Evolutionary conservation across 2,113 vertebrate species (phyloP), one percentile per base, ranked within the genome.

Genomic region (Campylorhamphus procurvoides): DNA sequence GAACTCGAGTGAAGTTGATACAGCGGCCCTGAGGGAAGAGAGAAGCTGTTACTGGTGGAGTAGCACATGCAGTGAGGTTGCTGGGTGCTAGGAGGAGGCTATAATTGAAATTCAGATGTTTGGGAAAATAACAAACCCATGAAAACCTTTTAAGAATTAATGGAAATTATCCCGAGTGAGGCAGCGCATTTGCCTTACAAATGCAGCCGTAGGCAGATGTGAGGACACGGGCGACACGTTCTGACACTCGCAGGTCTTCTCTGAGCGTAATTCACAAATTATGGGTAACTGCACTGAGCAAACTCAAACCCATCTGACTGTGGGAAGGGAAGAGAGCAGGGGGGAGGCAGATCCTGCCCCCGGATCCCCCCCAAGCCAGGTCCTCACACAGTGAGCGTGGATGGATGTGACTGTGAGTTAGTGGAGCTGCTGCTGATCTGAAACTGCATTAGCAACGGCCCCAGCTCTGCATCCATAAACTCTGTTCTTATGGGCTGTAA

Each of bases 1-100:
- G 98, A 58, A 99, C 98, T 37, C 99, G 98, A 90, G 88, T 99
- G 97, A 99, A 99, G 95, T 99, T 99, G 35, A 99, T 98, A 91
- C 99, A 99, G 9, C 99, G 98, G 49, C 99, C 99, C 99, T 99
- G 42, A 85, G 78, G 78, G 85, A 18, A 97, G 33, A 92, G 50
- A 94, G 62, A 75, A 85, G 63, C 49, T 58, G 15, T 97, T 96
- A 97, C n/a, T 95, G 93, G 76, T 33, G 42, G 64, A 79, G 63
- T 40, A 60, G 60, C 49, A 49, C 56, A 80, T 22, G 67, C 56
- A 62, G 46, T n/a, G 15, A 60, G 87, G 35, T 18, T 47, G 67
- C n/a, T 55, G 50, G 46, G 22, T 52, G 27, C 42, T n/a, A 42
- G 50, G 23, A 60, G 55, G 7, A 2, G 22, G 39, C 58, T 66